Conservation (phyloP, 1,140 invertebrate species). For the Protaetia brevitarsis region DNA sequence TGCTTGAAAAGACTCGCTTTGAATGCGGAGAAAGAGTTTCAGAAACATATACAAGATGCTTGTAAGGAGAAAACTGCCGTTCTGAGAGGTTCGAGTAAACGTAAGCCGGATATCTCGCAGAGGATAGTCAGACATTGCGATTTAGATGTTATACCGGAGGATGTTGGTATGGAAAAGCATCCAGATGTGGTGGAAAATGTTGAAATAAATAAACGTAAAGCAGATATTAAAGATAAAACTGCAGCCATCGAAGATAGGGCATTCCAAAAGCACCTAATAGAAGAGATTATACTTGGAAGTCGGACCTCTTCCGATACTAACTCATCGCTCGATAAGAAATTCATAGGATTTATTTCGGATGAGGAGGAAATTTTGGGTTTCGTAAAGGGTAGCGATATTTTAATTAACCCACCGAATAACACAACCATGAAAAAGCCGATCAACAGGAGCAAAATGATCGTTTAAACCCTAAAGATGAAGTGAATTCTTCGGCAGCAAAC, state of each 20-base stretch:
- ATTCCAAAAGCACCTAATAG: neutral
- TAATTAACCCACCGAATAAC: neutral
- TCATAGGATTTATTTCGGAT: neutral
- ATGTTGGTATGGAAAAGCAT: neutral
- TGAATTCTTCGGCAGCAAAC: neutral
- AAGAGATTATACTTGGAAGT: constrained; percentile 15
- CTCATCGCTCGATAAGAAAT: neutral
- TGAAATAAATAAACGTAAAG: constrained; percentile 6
- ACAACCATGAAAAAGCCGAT: neutral
- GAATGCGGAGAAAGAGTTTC: constrained; percentile 33
- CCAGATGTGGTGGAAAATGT: neutral
- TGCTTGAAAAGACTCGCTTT: constrained; percentile 47
- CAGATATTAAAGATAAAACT: neutral
- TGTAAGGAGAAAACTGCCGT: constrained; percentile 27
- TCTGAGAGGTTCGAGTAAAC: constrained; percentile 34
- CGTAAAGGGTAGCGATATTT: neutral
- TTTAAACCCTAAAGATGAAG: no score
- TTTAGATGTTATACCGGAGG: neutral
- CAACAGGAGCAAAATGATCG: neutral
- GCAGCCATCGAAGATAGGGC: neutral
- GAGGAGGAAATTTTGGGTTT: constrained; percentile 15
- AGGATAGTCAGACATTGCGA: constrained; percentile 16
- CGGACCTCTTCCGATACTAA: neutral
- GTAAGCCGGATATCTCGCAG: constrained; percentile 30
- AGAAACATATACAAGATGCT: constrained; percentile 25